Evolutionary conservation across 2,888 invertebrate genomes (phyloP).

Genomic region (Dryobotodes eremita): DNA sequence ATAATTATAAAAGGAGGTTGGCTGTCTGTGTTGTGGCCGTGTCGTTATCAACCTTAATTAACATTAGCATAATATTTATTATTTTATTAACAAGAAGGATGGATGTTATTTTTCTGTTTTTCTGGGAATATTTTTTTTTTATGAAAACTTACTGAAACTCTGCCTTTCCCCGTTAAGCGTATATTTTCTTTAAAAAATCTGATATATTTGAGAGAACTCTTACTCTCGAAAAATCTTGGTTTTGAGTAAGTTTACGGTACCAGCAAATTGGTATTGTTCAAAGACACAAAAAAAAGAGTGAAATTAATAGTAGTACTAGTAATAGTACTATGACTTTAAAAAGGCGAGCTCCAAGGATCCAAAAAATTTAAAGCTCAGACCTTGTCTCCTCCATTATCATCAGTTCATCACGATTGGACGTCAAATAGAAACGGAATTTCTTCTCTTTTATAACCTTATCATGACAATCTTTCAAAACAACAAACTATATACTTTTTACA

Average conservation of each 20-base stretch:
- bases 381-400: not conserved
- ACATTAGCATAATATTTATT: conserved; percentile 56
- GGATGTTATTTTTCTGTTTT: not conserved
- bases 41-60: conserved; percentile 56
- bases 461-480: not conserved
- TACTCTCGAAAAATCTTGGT: not conserved
- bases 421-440: not conserved
- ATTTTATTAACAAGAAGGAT: conserved; percentile 11
- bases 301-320: not conserved
- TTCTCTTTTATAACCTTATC: not conserved
- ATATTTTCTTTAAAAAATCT: not conserved
- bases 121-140: not conserved
- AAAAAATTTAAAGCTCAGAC: too few relatives aligned
- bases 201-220: not conserved
- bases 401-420: not conserved
- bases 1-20: conserved; percentile 68
- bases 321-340: not conserved
- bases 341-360: not conserved
- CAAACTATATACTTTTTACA: not conserved
- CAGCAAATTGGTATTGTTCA: not conserved
- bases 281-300: too few relatives aligned
- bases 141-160: not conserved
- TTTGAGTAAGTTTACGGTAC: not conserved
- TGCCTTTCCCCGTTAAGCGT: not conserved
- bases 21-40: conserved; percentile 58